These are phyloP conservation scores for Diglossa cyanea DNA, from an alignment of 2,797 vertebrate genomes.

Conservation along the genomic window DNA sequence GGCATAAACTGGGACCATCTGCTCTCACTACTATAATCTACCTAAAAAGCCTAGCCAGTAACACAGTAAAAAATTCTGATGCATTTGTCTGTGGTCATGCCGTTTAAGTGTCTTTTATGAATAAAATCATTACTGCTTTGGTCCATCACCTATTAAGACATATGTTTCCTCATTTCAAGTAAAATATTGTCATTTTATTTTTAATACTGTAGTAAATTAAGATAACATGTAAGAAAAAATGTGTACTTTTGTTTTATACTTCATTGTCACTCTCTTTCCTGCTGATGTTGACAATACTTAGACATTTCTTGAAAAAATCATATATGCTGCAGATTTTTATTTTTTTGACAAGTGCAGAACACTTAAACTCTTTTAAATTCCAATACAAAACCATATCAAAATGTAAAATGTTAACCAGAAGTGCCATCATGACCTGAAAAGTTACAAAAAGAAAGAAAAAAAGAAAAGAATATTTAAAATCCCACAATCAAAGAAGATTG, in stretches of 20 bases:
- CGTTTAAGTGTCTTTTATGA: constrained; percentile 58
- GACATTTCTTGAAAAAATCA: background rate
- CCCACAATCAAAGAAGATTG: constrained; percentile 6
- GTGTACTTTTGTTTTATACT: background rate
- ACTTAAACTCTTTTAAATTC: constrained; percentile 58
- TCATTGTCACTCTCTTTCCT: background rate
- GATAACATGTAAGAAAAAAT: constrained; percentile 1
- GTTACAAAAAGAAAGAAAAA: background rate
- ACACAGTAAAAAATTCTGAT: constrained; percentile 62
- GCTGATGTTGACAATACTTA: constrained; percentile 5
- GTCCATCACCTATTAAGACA: constrained; percentile 38
- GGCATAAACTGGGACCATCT: constrained; percentile 76
- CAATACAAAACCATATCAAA: constrained; percentile 52
- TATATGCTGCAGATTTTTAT: constrained; percentile 26
- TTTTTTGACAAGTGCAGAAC: constrained; percentile 56
- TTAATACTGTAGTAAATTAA: constrained; percentile 44
- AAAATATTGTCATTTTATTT: constrained; percentile 44
- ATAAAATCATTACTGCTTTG: constrained; percentile 62
- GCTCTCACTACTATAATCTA: constrained; percentile 67
- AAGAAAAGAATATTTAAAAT: constrained; percentile 37
- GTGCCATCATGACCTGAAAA: constrained; percentile 11
- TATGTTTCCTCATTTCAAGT: constrained; percentile 44
- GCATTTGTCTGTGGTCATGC: constrained; percentile 50
- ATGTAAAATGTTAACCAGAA: constrained; percentile 59
- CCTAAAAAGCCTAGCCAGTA: constrained; percentile 54